phyloP scores from a whole-genome alignment of 2,888 invertebrate species.

The Machimus rusticus region DNA sequence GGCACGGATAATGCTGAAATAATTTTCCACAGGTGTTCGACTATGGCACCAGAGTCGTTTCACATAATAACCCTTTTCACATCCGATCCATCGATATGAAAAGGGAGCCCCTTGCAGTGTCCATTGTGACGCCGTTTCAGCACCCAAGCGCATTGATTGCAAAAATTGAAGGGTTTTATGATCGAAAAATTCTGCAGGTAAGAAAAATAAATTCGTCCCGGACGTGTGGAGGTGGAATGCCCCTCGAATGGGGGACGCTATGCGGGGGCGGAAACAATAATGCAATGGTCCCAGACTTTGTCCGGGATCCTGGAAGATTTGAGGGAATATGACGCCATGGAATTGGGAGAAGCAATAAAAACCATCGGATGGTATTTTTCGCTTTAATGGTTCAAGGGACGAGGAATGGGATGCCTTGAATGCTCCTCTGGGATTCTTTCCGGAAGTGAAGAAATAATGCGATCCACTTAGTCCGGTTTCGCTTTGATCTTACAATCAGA shows the following conservation, averaged over 20 bases:
- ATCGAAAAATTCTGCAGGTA: neutral
- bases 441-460: neutral
- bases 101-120: neutral
- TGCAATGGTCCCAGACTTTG: neutral
- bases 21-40: neutral
- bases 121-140: neutral
- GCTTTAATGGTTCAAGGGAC: neutral
- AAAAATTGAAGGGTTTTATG: neutral
- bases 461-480: neutral
- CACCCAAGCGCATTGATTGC: neutral
- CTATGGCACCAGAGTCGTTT: neutral
- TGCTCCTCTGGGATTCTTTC: neutral
- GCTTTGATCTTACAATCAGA: neutral
- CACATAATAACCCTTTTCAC: neutral
- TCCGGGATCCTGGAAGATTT: neutral
- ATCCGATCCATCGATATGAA: neutral
- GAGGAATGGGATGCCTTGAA: neutral
- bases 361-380: neutral
- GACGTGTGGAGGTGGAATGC: neutral
- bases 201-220: neutral
- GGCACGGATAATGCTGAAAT: neutral
- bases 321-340: neutral
- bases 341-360: neutral
- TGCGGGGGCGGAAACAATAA: neutral
- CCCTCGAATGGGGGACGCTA: neutral